Evolutionary conservation across 1,140 invertebrate genomes (phyloP).

Genomic region (Drosophila lacertosa): DNA sequence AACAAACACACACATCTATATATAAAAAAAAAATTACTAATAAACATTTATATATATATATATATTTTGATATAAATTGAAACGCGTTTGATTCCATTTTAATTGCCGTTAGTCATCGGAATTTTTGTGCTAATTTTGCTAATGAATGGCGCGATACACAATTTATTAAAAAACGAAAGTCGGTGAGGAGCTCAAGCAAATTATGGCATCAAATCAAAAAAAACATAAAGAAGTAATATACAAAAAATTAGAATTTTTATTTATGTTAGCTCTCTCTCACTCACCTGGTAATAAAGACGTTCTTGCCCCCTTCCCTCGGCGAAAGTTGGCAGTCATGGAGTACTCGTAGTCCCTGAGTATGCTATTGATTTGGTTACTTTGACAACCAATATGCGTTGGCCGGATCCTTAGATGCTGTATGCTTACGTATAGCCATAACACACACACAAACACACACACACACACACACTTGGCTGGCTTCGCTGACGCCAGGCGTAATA

Average conservation of each 20-base stretch:
- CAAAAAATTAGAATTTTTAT: slow-evolving; percentile 45
- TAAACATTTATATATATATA: slow-evolving; percentile 57
- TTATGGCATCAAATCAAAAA: slow-evolving; percentile 70
- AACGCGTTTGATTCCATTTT: slow-evolving; percentile 38
- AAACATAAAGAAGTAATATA: slow-evolving; percentile 75
- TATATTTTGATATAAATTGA: slow-evolving; percentile 58
- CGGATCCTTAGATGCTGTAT: slow-evolving; percentile 44
- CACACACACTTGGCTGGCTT: slow-evolving; percentile 64
- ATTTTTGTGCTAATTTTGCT: slow-evolving; percentile 30
- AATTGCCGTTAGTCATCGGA: slow-evolving; percentile 24
- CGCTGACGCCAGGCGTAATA: slow-evolving; percentile 54
- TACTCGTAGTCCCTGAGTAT: slow-evolving; percentile 14
- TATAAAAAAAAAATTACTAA: slow-evolving; percentile 72
- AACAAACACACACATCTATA: slow-evolving; percentile 18
- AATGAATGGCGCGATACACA: slow-evolving; percentile 47
- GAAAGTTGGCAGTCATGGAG: not conserved
- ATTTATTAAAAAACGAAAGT: slow-evolving; percentile 37
- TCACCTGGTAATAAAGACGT: slow-evolving; percentile 71
- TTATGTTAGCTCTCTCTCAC: slow-evolving; percentile 30
- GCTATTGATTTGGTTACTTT: slow-evolving; percentile 75
- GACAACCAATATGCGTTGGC: slow-evolving; percentile 63
- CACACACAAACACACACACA: slow-evolving; percentile 17
- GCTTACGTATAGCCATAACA: slow-evolving; percentile 53
- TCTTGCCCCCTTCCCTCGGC: not conserved
- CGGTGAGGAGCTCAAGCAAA: slow-evolving; percentile 30